A percentile compares a stretch with the other conserved stretches of the same genome.
Conservation (phyloP, 2,888 invertebrate species). For the Fragum sueziense region DNA sequence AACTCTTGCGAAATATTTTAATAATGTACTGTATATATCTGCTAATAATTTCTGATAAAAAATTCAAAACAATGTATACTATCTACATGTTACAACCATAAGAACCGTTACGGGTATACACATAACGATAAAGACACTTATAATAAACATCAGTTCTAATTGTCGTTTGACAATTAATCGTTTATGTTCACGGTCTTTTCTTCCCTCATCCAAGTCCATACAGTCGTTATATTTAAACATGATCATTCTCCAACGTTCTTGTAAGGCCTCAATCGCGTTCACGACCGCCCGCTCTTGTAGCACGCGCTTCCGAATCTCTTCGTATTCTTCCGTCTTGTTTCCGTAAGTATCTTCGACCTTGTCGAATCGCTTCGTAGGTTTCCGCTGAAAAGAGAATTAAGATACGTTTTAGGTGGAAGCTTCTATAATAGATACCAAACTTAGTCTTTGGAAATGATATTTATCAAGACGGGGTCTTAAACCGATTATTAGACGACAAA, state of each 20-base stretch:
- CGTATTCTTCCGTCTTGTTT: slow-evolving; percentile 64
- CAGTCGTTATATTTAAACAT: slow-evolving; percentile 73
- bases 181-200: slow-evolving; percentile 37
- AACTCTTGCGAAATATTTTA: too few species aligned
- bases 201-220: slow-evolving; percentile 59
- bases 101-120: slow-evolving; percentile 35
- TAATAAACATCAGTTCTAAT: slow-evolving; percentile 44
- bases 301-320: slow-evolving; percentile 64
- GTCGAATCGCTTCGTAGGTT: slow-evolving; percentile 47
- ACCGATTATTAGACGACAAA: too few species aligned
- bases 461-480: too few species aligned
- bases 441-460: too few species aligned
- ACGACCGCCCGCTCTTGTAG: slow-evolving; percentile 63
- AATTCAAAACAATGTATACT: neutral
- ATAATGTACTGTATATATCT: too few species aligned
- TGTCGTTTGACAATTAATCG: slow-evolving; percentile 44
- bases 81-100: slow-evolving; percentile 17
- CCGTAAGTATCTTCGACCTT: slow-evolving; percentile 62
- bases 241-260: slow-evolving; percentile 71
- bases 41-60: too few species aligned
- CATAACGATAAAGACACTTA: slow-evolving; percentile 30
- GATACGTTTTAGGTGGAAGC: too few species aligned
- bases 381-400: slow-evolving; percentile 31
- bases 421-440: too few species aligned
- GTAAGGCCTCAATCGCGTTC: slow-evolving; percentile 67